phyloP scores from a whole-genome alignment of 2,797 vertebrate species.

The Euthynnus affinis region DNA sequence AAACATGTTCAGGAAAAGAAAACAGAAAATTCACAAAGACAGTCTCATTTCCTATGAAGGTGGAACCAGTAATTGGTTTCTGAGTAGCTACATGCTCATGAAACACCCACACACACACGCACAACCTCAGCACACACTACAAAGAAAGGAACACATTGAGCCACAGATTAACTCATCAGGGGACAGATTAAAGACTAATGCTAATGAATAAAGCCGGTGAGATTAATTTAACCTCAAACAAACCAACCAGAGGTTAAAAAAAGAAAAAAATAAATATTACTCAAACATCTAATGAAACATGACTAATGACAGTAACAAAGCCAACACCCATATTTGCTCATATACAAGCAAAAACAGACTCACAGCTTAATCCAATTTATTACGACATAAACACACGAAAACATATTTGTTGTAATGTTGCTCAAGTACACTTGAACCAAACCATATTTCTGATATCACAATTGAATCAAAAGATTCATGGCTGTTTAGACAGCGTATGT shows the following conservation, averaged over 20 bases:
- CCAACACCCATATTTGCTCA: slow-evolving; percentile 5
- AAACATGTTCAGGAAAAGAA: slow-evolving; percentile 1
- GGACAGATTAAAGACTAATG: slow-evolving; percentile 27
- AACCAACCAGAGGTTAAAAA: neutral
- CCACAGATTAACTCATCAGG: slow-evolving; percentile 25
- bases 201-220: slow-evolving; percentile 29
- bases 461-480: too few species aligned
- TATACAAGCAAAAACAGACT: neutral
- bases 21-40: neutral
- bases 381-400: too few species aligned
- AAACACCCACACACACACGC: slow-evolving; percentile 18
- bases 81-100: neutral
- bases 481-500: too few species aligned
- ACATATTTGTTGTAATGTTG: neutral
- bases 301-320: slow-evolving; percentile 16
- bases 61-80: neutral
- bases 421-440: too few species aligned
- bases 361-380: neutral
- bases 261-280: neutral
- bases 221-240: slow-evolving; percentile 32
- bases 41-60: slow-evolving; percentile 11
- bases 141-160: neutral
- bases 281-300: slow-evolving; percentile 23
- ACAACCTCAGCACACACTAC: neutral
- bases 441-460: too few species aligned